Percentiles rank a stretch among this genome's conserved stretches.
Evolutionary conservation across 2,888 invertebrate genomes (phyloP).

Genomic region (Cremastobaeus sp.): DNA sequence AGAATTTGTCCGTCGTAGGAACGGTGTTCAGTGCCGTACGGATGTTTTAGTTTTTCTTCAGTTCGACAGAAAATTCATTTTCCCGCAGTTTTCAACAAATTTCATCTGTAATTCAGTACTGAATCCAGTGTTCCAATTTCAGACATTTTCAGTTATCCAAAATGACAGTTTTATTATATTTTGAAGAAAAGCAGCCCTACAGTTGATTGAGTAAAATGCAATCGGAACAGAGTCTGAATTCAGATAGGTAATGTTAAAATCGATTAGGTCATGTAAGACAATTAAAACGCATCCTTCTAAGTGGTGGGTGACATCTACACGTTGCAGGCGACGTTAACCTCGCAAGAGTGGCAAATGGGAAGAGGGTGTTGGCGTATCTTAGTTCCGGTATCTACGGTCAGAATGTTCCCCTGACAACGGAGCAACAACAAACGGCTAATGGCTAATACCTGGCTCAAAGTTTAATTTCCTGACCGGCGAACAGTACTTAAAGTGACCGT

Average conservation of each 20-base stretch:
- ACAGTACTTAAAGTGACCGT: constrained; percentile 71
- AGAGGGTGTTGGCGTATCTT: constrained; percentile 71
- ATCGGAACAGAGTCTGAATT: too few species aligned
- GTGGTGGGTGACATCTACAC: constrained; percentile 70
- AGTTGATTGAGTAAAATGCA: too few species aligned
- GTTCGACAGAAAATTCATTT: too few species aligned
- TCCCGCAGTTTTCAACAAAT: neutral
- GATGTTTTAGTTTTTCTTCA: too few species aligned
- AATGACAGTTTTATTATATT: too few species aligned
- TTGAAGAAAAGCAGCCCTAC: too few species aligned
- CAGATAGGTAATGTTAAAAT: constrained; percentile 53
- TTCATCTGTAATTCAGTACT: neutral
- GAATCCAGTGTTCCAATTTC: too few species aligned
- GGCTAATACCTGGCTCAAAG: constrained; percentile 73
- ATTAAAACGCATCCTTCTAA: constrained; percentile 65
- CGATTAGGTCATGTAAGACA: constrained; percentile 61
- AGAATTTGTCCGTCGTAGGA: too few species aligned
- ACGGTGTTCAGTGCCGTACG: too few species aligned
- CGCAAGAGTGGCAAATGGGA: constrained; percentile 63
- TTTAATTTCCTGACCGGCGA: constrained; percentile 76
- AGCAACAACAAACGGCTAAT: constrained; percentile 76
- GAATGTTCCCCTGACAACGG: constrained; percentile 74
- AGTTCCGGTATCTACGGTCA: constrained; percentile 74
- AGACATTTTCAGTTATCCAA: too few species aligned
- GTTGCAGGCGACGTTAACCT: constrained; percentile 69